A percentile compares a stretch with the other conserved stretches of the same genome.
Evolutionary conservation across 2,113 vertebrate genomes (phyloP).

Genomic region (Pterocles gutturalis): DNA sequence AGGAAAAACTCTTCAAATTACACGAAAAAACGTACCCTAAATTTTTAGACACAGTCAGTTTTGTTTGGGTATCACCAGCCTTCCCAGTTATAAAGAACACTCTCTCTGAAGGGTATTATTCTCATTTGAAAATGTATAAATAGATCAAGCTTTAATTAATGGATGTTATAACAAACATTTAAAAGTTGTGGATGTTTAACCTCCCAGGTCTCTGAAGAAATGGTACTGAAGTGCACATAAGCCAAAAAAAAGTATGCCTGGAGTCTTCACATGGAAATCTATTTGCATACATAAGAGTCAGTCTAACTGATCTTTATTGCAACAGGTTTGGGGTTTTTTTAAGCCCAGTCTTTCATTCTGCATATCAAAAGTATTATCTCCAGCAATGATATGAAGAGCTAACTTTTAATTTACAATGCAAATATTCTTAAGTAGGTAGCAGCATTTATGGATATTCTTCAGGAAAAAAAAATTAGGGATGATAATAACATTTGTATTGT

Average conservation of each 20-base stretch:
- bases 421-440: background rate
- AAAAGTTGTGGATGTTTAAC: background rate
- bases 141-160: background rate
- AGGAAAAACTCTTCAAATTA: background rate
- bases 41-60: background rate
- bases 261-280: background rate
- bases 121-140: background rate
- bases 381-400: background rate
- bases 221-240: background rate
- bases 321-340: background rate
- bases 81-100: background rate
- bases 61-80: background rate
- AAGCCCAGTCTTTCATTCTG: background rate
- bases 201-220: background rate
- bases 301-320: background rate
- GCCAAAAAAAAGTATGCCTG: background rate
- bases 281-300: background rate
- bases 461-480: background rate
- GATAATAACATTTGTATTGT: background rate
- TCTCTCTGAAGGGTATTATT: background rate
- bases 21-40: background rate
- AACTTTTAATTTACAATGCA: background rate
- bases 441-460: background rate
- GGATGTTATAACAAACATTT: background rate
- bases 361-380: background rate